These are phyloP conservation scores for Magallana nippona DNA, from an alignment of 2,888 invertebrate genomes.

Conservation along the genomic window DNA sequence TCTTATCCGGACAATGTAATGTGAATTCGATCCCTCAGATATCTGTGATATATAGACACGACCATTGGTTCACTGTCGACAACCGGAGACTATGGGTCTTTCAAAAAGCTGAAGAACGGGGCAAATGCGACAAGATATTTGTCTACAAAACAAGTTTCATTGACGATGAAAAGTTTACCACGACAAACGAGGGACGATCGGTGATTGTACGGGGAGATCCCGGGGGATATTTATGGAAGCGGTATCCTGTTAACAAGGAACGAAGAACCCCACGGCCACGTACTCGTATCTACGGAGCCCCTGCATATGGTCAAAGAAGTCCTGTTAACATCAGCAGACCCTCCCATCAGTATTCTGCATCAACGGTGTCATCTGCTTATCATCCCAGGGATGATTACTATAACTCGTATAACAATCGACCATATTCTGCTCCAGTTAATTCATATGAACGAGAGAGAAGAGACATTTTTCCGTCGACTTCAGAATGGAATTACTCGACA, in stretches of 20 bases:
- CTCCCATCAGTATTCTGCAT: background rate
- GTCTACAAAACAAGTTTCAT: background rate
- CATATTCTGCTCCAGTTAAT: background rate
- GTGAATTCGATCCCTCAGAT: slow-evolving; percentile 36
- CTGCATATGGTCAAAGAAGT: background rate
- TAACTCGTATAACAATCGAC: background rate
- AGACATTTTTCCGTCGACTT: background rate
- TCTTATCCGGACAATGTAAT: slow-evolving; percentile 18
- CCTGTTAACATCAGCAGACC: background rate
- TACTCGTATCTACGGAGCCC: too few species aligned
- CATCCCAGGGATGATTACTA: background rate
- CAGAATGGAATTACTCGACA: background rate
- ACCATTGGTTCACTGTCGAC: slow-evolving; percentile 41
- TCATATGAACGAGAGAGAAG: background rate
- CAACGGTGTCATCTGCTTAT: background rate
- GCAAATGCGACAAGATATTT: background rate
- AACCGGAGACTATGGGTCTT: slow-evolving; percentile 47
- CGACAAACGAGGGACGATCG: slow-evolving; percentile 1
- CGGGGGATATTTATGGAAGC: background rate
- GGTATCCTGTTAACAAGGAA: background rate
- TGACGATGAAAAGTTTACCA: slow-evolving; percentile 23
- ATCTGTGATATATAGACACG: background rate
- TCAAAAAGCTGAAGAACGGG: slow-evolving; percentile 40
- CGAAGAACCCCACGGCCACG: background rate
- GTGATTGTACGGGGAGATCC: background rate